Evolutionary conservation across 1,140 invertebrate species (phyloP), one percentile per base, ranked within the genome.

Genomic region (Drosophila ercepeae): DNA sequence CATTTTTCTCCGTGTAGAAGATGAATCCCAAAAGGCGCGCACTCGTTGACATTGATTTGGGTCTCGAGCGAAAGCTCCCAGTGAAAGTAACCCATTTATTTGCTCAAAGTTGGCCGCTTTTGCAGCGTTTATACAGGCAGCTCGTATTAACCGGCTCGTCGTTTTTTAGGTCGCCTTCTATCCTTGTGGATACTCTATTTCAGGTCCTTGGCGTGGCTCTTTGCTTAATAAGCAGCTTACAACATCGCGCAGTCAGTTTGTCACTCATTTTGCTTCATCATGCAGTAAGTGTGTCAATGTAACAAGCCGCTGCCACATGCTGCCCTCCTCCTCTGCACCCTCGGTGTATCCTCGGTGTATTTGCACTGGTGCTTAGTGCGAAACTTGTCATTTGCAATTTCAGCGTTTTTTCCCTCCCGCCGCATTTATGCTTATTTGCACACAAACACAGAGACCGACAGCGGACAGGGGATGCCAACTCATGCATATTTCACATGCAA

Each of bases 211-310:
- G 13, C 0, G 8, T 18, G 32, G 23, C 36, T 41, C 72, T 58
- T 55, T 48, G 82, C 82, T 68, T 86, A 86, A 88, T 86, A 88
- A 86, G 82, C 77, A 86, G 76, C 75, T 88, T 77, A 76, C 63
- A 79, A 75, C 81, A 58, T 77, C 58, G 63, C 53, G 73, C 77
- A 86, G 82, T 82, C 82, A 82, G 82, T 86, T 77, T 86, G 82
- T 86, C 82, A 86, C 82, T 86, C 82, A 88, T 88, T 77, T 86
- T 86, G 82, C 82, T 70, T 86, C 77, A 86, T 88, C 82, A 86
- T 86, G 82, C 82, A 88, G 73, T 78, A 88, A 86, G 82, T 86
- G 64, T 86, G 82, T 86, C 82, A 88, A 82, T 86, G 82, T 70
- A 84, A 68, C 71, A 79, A 55, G 65, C 71, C 57, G 23, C 18